Evolutionary conservation across 2,797 vertebrate species (phyloP), one percentile per base, ranked within the genome.

Genomic region (Argentina silus): DNA sequence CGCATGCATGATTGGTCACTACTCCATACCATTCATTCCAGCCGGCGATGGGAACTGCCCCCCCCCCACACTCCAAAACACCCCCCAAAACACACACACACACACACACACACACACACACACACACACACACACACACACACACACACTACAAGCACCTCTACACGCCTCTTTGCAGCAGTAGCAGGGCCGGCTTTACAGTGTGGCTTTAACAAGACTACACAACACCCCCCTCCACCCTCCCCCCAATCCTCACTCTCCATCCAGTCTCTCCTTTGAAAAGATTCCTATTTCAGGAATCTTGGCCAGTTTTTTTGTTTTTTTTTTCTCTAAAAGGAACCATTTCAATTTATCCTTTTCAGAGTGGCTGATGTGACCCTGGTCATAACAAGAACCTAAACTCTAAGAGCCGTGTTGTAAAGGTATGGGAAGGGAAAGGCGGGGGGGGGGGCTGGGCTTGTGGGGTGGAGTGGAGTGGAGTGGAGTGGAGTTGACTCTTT

Each of bases 21-120:
- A 85, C 85, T 85, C 89, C 92, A 93, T 93, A 92, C 92, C 93
- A 92, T 93, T 94, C 92, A 93, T 94, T 93, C 91, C 91, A 88
- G 72, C 75, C 77, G 76, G 81, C 67, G 59, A 78, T 87, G 82
- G 84, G 85, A 90, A 75, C 83, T 86, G 76, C 84, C 77, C 73
- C 83, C 74, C 67, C 64, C 48, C 60, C 73, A 14, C 45, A 74
- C 73, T 14, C 59, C 74, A 73, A 71, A 74, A 62, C 68, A 74
- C 83, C 80, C 50, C 79, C 78, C 27, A 36, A 36, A 36, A 36
- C 27, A 36, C 27, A 36, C 27, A 36, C 27, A 36, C 27, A 74
- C 80, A 81, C 36, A 23, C 51, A 14, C 17, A 57, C 59, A 7
- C n/a, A 74, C 80, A 81, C 36, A 23, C 51, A 14, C 17, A 57